Evolutionary conservation across 2,797 vertebrate genomes (phyloP).

Genomic region (Sciurus vulgaris): DNA sequence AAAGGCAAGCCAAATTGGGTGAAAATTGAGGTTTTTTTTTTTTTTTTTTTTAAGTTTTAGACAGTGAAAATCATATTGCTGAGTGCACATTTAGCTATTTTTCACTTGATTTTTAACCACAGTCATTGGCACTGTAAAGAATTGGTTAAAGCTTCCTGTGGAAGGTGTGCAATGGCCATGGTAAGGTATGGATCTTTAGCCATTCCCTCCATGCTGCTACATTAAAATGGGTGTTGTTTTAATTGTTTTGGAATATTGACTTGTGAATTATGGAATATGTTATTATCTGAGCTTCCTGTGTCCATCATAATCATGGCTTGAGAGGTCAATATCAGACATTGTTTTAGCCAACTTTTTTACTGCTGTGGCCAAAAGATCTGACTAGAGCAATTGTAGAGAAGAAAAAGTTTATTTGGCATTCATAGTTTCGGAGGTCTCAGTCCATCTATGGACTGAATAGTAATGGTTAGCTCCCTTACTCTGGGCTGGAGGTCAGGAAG

Average conservation of each 20-base stretch:
- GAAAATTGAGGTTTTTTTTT: constrained; percentile 62
- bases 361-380: too few species aligned
- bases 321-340: background rate
- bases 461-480: too few species aligned
- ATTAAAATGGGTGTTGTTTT: constrained; percentile 34
- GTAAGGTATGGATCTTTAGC: background rate
- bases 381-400: too few species aligned
- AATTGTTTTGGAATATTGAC: constrained; percentile 59
- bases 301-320: background rate
- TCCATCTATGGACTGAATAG: too few species aligned
- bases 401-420: too few species aligned
- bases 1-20: constrained; percentile 71
- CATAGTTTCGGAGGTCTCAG: too few species aligned
- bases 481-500: too few species aligned
- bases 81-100: constrained; percentile 54
- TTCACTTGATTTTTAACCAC: constrained; percentile 68
- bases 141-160: background rate
- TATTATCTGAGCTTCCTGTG: background rate
- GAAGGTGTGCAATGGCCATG: background rate
- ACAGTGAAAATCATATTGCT: constrained; percentile 58
- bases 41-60: constrained; percentile 20
- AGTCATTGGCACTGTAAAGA: background rate
- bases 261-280: constrained; percentile 53
- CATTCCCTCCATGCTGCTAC: background rate
- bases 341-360: too few species aligned